Evolutionary conservation across 2,888 invertebrate genomes (phyloP), one percentile per base, ranked within the genome.

Genomic region (Rutpela maculata): DNA sequence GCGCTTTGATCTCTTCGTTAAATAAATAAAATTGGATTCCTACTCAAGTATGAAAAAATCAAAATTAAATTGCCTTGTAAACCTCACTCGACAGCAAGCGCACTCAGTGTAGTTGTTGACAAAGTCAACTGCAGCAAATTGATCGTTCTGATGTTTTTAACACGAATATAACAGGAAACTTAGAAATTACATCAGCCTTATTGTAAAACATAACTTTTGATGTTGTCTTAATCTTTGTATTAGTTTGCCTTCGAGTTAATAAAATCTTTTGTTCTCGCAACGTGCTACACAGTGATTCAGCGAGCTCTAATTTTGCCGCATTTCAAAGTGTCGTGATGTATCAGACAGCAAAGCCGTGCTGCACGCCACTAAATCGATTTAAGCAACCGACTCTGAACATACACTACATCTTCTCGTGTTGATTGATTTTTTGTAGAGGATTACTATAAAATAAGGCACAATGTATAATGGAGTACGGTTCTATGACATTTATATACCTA

Each of bases 291-390:
- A 9, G 50, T 67, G 67, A 67, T 55, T 55, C 67, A 55, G 59
- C 31, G 18, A 43, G 59, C 66, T 70, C 76, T 73, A 78, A 79
- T 84, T 82, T 81, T 75, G 70, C 79, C 81, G 80, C 81, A 79
- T 79, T 83, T 80, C 76, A 81, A 65, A 71, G 69, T 78, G 81
- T 82, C 84, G 84, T 82, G 81, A 82, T 81, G 78, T 75, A 78
- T 78, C 77, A 82, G 43, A 70, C 70, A 70, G 73, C 78, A 71
- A 76, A 81, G 78, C 78, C 80, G 80, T 80, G 79, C 81, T 57
- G 78, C 84, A 84, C 82, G 84, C 84, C 62, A 83, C 59, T 17
- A 70, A 79, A 84, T 84, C 84, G 84, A 84, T 84, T 76, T 75
- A 26, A 69, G 67, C 59, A 69, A 80, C 59, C 68, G 72, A 67